These are phyloP conservation scores for Paguma larvata DNA, from an alignment of 2,797 vertebrate genomes.

Conservation along the genomic window DNA sequence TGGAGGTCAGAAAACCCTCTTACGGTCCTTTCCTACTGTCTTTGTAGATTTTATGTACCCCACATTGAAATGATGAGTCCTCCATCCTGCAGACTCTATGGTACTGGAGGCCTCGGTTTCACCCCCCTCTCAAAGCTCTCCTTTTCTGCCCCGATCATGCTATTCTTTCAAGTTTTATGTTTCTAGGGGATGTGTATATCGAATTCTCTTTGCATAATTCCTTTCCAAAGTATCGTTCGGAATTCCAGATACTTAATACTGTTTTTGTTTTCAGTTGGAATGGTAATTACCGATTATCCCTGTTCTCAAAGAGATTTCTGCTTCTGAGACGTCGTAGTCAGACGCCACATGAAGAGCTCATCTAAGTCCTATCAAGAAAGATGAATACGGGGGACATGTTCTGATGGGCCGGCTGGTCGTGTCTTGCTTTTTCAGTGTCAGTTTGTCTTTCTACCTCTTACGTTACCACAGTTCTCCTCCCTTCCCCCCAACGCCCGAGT, in stretches of 20 bases:
- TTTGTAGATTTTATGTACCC: not conserved
- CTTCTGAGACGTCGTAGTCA: slow-evolving; percentile 12
- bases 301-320: slow-evolving; percentile 47
- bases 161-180: not conserved
- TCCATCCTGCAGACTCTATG: not conserved
- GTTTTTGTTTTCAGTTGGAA: slow-evolving; percentile 47
- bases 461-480: not conserved
- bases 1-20: not conserved
- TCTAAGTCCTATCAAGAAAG: not conserved
- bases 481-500: not conserved
- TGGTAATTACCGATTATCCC: not conserved
- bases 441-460: not conserved
- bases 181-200: not conserved
- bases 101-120: not conserved
- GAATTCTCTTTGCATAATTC: slow-evolving; percentile 41
- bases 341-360: not conserved
- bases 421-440: not conserved
- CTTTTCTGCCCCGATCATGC: not conserved
- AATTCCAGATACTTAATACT: not conserved
- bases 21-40: not conserved
- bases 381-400: not conserved
- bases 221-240: slow-evolving; percentile 6
- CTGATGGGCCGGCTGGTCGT: not conserved
- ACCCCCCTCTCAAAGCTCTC: not conserved
- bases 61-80: not conserved